Evolutionary conservation across 2,888 invertebrate genomes (phyloP), one percentile per base, ranked within the genome.

Genomic region (Rhamnusium bicolor): DNA sequence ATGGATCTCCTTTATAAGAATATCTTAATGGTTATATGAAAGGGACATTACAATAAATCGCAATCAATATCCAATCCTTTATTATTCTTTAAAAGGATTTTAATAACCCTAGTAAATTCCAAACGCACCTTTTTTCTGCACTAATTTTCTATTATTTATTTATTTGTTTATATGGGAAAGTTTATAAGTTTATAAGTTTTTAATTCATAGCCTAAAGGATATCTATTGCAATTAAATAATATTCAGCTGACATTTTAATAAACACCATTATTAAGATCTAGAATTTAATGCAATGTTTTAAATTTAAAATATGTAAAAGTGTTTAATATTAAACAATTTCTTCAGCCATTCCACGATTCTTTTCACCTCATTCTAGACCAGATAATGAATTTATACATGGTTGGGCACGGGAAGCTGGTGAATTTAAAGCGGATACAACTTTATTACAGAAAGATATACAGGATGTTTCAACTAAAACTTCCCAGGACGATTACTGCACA

Each of bases 1-100:
- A 74, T 74, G 73, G 76, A 24, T 58, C 61, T 68, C 68, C 74
- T 72, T 72, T 74, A 66, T 65, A 66, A 68, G 70, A 69, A 70
- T 69, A 65, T 71, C 70, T 69, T 74, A 63, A 62, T 74, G 68
- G 70, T 67, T 77, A 68, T 72, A 66, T 71, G 47, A 27, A 67
- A 69, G 32, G 21, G 51, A 61, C 66, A 65, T 73, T 63, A 67
- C 73, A 67, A 67, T 71, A 73, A 71, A 74, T 74, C 70, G 63
- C 66, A 58, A 72, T 68, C 70, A 47, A 63, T 70, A 70, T 24
- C 46, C 71, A 58, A 67, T 66, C 66, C 66, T 68, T 73, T 74
- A 63, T 58, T 68, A 65, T 47, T 24, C 70, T 72, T 60, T 74
- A 72, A 63, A 74, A 69, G 72, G 67, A 60, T 14, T 74, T 72